Evolutionary conservation across 2,797 vertebrate genomes (phyloP).

Genomic region (Scleropages formosus): DNA sequence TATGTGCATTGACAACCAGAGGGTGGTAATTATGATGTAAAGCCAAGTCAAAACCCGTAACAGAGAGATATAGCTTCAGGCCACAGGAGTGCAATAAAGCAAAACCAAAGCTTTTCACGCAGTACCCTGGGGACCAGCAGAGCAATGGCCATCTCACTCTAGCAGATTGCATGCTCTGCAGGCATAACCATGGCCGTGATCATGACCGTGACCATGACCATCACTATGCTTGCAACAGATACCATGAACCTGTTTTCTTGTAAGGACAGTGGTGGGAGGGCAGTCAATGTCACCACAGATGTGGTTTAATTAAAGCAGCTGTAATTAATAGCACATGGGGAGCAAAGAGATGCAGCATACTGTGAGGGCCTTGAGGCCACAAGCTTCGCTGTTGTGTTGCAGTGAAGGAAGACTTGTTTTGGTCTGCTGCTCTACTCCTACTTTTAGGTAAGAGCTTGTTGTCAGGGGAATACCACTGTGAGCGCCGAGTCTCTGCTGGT

Average conservation of each 20-base stretch:
- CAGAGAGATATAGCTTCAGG: not conserved
- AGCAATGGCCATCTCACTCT: not conserved
- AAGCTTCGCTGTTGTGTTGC: not conserved
- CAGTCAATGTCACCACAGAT: constrained; percentile 14
- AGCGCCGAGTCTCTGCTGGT: too few species aligned
- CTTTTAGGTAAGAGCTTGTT: too few species aligned
- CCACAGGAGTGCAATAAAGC: not conserved
- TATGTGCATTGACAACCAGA: not conserved
- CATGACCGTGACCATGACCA: not conserved
- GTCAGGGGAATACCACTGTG: too few species aligned
- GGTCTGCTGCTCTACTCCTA: too few species aligned
- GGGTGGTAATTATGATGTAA: not conserved
- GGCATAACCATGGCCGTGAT: not conserved
- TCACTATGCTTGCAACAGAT: not conserved
- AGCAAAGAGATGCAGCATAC: not conserved
- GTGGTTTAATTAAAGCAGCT: constrained; percentile 1
- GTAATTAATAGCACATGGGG: constrained; percentile 2
- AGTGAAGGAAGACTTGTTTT: not conserved
- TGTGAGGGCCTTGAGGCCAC: not conserved
- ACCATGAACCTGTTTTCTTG: not conserved
- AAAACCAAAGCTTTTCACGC: not conserved
- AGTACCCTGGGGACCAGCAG: not conserved
- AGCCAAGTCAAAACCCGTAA: not conserved
- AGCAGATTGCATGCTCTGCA: not conserved
- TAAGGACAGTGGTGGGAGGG: not conserved